Evolutionary conservation across 2,113 vertebrate species (phyloP).

Genomic region (Dinomys branickii): DNA sequence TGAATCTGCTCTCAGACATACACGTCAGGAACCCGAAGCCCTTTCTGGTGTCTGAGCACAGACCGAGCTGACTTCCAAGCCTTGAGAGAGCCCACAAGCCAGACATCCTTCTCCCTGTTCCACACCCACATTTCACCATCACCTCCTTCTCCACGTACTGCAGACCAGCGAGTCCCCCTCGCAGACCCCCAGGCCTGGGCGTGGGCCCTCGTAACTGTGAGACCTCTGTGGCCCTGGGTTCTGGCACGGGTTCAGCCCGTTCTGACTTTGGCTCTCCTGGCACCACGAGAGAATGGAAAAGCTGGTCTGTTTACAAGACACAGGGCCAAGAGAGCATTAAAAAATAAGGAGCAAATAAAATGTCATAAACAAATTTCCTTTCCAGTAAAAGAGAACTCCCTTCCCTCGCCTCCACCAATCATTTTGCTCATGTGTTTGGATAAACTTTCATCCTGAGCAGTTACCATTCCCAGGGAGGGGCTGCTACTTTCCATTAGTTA

Average conservation of each 20-base stretch:
- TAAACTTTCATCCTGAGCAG: slow-evolving; percentile 58
- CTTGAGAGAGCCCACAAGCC: neutral
- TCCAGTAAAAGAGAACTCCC: slow-evolving; percentile 22
- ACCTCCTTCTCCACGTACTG: neutral
- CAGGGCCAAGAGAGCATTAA: slow-evolving; percentile 53
- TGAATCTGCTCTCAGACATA: accelerated
- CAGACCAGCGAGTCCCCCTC: neutral
- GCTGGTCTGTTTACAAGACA: slow-evolving; percentile 64
- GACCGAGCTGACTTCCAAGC: neutral
- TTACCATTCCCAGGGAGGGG: slow-evolving; percentile 62
- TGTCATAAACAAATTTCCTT: slow-evolving; percentile 67
- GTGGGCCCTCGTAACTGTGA: neutral
- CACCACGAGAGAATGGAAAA: slow-evolving; percentile 36
- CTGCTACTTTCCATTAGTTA: slow-evolving; percentile 21
- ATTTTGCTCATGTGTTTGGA: slow-evolving; percentile 71
- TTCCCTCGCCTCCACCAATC: neutral
- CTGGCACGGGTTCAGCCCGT: neutral
- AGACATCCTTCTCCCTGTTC: neutral
- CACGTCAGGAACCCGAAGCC: accelerated
- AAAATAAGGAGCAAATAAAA: slow-evolving; percentile 71
- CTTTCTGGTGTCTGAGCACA: neutral
- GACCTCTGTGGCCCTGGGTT: neutral
- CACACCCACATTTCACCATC: neutral
- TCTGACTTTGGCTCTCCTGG: neutral
- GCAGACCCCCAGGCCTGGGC: neutral